Evolutionary conservation across 2,797 vertebrate species (phyloP), one percentile per base, ranked within the genome.

Genomic region (Etheostoma nigrum): DNA sequence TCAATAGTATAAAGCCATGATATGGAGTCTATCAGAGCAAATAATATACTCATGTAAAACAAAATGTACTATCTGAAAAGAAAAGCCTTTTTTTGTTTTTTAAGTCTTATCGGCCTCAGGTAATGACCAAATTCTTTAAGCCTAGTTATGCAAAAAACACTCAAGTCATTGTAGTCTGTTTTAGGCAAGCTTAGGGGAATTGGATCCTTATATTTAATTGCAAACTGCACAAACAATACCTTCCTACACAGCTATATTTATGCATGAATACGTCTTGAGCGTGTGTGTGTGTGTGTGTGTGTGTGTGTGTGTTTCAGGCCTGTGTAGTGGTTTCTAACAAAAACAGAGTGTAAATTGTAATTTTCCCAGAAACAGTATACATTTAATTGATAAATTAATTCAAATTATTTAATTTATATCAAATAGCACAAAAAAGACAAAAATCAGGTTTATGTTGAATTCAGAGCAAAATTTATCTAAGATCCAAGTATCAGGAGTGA

Each of bases 61-160:
- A 27, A 13, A 62, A 40, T 40, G 36, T 40, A 40, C 36, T 40
- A 40, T 11, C 36, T 48, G 19, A 59, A 74, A 19, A 62, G 7
- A 78, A 4, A 66, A 27, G 5, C 2, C 36, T 36, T 49, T 21
- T 53, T 30, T 54, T 52, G 18, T 70, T 72, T 81, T 62, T 55
- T 10, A 62, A 48, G 51, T 25, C 10, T 7, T 61, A 36, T 7
- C 54, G 18, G 19, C 33, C 33, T 67, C 1, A 51, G 27, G 73
- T 82, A 40, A 11, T 76, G 2, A 13, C 6, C 18, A 12, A 36
- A 67, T 49, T 71, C 55, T 72, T 70, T 49, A 49, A 71, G 36
- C 21, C 48, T 65, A 45, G 44, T 70, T 36, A 62, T 73, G 47
- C 42, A 76, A 78, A 78, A 54, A 55, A 53, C 15, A 36, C 21